phyloP scores from a whole-genome alignment of 1,140 invertebrate genomes.

The Belonocnema kinseyi region DNA sequence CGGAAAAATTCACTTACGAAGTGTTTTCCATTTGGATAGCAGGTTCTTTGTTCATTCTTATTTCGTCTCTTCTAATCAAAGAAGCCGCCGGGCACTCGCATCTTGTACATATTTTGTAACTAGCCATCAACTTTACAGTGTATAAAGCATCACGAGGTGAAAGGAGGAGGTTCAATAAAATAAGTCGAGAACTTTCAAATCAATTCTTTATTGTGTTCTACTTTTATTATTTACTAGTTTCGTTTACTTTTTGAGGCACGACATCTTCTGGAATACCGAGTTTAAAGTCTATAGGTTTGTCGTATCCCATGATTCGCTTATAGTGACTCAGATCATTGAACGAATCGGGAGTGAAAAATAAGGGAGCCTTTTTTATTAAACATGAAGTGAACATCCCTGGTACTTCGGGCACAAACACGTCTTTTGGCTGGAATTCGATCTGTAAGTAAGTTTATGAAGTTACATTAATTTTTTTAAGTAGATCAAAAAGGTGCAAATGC shows the following conservation, averaged over 20 bases:
- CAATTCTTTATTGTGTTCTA: conserved; percentile 32
- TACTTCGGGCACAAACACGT: conserved; percentile 86
- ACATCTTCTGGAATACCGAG: conserved; percentile 54
- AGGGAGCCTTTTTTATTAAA: conserved; percentile 80
- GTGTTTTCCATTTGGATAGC: too few relatives aligned
- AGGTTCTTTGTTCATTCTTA: not conserved
- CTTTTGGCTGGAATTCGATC: conserved; percentile 83
- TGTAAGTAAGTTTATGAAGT: conserved; percentile 70
- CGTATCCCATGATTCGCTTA: conserved; percentile 90
- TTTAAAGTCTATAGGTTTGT: conserved; percentile 91
- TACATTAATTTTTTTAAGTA: too few relatives aligned
- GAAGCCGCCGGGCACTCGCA: conserved; percentile 1
- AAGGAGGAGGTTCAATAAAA: conserved; percentile 51
- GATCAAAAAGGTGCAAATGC: too few relatives aligned
- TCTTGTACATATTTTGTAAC: conserved; percentile 64
- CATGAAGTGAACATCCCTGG: conserved; percentile 90
- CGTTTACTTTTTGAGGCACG: not conserved
- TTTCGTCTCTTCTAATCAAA: not conserved
- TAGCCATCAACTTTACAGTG: conserved; percentile 44
- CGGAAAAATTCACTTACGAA: too few relatives aligned
- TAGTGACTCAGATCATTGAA: conserved; percentile 82
- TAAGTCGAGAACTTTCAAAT: conserved; percentile 17
- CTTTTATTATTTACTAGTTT: conserved; percentile 32
- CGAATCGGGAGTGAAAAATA: conserved; percentile 84
- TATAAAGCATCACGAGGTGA: conserved; percentile 40